phyloP scores from a whole-genome alignment of 2,113 vertebrate species.

The Mystacornis crossleyi region DNA sequence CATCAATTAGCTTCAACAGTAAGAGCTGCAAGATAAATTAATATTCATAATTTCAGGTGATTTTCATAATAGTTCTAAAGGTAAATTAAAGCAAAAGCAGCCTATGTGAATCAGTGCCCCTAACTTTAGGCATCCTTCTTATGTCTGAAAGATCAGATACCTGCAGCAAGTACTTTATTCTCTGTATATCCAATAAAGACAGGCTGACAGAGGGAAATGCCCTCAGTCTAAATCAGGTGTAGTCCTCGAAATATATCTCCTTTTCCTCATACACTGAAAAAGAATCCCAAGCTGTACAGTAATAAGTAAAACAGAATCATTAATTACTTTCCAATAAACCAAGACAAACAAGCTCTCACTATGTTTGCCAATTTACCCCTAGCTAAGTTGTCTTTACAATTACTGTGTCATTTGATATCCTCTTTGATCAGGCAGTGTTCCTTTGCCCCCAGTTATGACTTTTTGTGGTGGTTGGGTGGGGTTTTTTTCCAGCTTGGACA shows the following conservation, averaged over 20 bases:
- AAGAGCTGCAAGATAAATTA: neutral
- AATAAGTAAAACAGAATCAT: neutral
- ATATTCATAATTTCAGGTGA: neutral
- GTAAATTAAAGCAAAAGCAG: neutral
- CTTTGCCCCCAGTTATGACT: neutral
- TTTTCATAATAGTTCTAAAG: neutral
- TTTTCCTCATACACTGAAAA: neutral
- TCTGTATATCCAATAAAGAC: neutral
- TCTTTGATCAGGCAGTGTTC: neutral
- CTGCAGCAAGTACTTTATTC: neutral
- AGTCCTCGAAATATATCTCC: neutral
- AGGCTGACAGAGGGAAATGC: neutral
- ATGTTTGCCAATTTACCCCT: neutral
- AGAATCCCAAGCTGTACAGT: neutral
- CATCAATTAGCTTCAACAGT: neutral
- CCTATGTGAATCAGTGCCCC: neutral
- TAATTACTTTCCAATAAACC: neutral
- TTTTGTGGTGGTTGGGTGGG: accelerated
- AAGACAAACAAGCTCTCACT: neutral
- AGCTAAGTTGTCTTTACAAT: neutral
- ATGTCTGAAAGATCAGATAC: neutral
- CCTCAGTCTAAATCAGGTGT: neutral
- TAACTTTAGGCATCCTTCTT: neutral
- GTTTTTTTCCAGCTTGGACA: neutral
- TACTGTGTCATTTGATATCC: neutral